These are phyloP conservation scores for Pipistrellus nathusii DNA, from an alignment of 2,797 vertebrate genomes.

Conservation along the genomic window DNA sequence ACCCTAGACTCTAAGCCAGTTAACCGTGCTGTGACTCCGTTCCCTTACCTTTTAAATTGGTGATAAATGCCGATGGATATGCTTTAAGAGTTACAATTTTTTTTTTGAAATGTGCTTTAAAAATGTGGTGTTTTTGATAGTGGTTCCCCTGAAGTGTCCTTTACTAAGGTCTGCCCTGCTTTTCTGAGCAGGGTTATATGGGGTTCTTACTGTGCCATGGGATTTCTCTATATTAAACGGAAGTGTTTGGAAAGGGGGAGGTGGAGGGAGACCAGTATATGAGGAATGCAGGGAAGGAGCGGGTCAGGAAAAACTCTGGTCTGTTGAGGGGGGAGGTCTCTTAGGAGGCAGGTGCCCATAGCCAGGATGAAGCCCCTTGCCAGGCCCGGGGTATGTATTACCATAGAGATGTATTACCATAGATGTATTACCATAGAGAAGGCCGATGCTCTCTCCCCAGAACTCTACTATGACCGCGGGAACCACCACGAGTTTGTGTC, in stretches of 20 bases:
- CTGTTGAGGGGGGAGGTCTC: not conserved
- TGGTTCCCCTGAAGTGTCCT: too few species aligned
- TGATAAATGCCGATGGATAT: not conserved
- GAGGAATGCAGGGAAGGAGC: not conserved
- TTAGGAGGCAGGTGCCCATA: not conserved
- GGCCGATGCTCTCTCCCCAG: constrained; percentile 84
- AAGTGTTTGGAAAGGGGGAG: not conserved
- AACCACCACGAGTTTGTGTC: constrained; percentile 99
- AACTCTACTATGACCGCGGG: constrained; percentile 98
- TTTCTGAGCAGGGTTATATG: not conserved
- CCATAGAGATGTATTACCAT: too few species aligned
- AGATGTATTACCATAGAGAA: not conserved
- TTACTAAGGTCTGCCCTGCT: not conserved
- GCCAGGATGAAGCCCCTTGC: not conserved
- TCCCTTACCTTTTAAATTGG: not conserved
- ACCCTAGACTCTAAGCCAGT: too few species aligned
- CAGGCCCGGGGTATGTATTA: not conserved
- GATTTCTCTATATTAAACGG: not conserved
- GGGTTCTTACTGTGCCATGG: not conserved
- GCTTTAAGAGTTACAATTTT: constrained; percentile 9
- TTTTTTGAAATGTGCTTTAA: not conserved
- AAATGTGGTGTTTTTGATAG: not conserved
- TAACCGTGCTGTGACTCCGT: not conserved
- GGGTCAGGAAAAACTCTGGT: not conserved
- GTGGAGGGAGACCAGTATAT: not conserved